Evolutionary conservation across 2,797 vertebrate genomes (phyloP).

Genomic region (Oreonectes daqikongensis): DNA sequence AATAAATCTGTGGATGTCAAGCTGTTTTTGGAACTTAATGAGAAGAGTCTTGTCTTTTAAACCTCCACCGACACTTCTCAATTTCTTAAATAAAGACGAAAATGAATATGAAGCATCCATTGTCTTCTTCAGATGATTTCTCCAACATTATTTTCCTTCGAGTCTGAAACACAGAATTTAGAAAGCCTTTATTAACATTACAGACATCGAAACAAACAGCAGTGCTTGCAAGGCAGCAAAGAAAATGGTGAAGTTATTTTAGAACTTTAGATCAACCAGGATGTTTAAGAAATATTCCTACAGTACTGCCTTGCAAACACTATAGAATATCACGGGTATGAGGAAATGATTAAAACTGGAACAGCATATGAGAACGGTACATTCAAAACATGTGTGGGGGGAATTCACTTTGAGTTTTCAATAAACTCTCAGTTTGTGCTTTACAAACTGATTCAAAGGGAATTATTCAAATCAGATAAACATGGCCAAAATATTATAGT

Average conservation of each 20-base stretch:
- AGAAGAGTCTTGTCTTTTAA: background rate
- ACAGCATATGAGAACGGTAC: background rate
- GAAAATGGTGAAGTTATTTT: background rate
- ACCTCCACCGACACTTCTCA: slow-evolving; percentile 35
- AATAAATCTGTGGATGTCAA: slow-evolving; percentile 51
- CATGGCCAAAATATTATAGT: background rate
- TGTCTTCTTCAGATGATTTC: slow-evolving; percentile 50
- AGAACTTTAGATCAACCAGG: background rate
- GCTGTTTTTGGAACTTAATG: background rate
- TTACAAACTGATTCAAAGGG: background rate
- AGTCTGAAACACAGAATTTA: slow-evolving; percentile 44
- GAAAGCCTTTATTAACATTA: slow-evolving; percentile 3
- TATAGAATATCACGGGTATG: background rate
- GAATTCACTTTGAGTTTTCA: too few species aligned
- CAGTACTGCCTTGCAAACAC: background rate
- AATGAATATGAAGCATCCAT: slow-evolving; percentile 49
- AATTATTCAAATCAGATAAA: background rate
- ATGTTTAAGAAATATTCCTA: background rate
- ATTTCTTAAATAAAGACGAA: slow-evolving; percentile 66
- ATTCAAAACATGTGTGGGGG: slow-evolving; percentile 11
- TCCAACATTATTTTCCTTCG: slow-evolving; percentile 45
- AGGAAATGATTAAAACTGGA: background rate
- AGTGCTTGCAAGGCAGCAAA: background rate
- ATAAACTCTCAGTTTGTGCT: background rate
- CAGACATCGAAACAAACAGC: too few species aligned